A percentile compares a stretch with the other conserved stretches of the same genome.
Evolutionary conservation across 2,797 vertebrate species (phyloP).

Genomic region (Xerus rutilus): DNA sequence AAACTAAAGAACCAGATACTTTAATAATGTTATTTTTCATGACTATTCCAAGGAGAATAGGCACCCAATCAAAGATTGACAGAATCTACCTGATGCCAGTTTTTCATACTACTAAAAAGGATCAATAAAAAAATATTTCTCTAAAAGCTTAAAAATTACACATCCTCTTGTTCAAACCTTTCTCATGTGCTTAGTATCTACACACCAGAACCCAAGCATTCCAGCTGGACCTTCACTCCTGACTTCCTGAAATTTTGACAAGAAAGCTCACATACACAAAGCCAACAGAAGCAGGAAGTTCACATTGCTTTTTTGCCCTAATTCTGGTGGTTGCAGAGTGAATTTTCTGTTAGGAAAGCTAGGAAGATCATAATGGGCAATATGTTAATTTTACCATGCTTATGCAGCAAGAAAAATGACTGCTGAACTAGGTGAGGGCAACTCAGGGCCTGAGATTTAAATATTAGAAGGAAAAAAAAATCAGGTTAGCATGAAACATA

Average conservation of each 20-base stretch:
- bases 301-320: conserved; percentile 83
- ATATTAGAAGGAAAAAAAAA: conserved; percentile 6
- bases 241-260: conserved; percentile 84
- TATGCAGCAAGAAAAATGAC: conserved; percentile 25
- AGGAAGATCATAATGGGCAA: not conserved
- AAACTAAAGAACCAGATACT: not conserved
- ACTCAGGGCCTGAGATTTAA: conserved; percentile 73
- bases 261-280: conserved; percentile 84
- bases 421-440: not conserved
- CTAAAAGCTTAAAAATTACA: conserved; percentile 57
- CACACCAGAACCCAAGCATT: conserved; percentile 77
- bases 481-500: not conserved
- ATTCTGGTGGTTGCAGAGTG: conserved; percentile 85
- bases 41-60: not conserved
- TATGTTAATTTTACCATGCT: not conserved
- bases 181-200: conserved; percentile 77
- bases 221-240: conserved; percentile 75
- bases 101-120: not conserved
- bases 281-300: conserved; percentile 85
- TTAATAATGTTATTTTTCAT: conserved; percentile 4
- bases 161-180: conserved; percentile 74
- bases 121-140: conserved; percentile 53
- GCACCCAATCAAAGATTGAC: not conserved
- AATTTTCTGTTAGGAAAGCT: conserved; percentile 43
- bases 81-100: not conserved